Conservation (phyloP, 2,113 vertebrate genomes). For the Guaruba guarouba region DNA sequence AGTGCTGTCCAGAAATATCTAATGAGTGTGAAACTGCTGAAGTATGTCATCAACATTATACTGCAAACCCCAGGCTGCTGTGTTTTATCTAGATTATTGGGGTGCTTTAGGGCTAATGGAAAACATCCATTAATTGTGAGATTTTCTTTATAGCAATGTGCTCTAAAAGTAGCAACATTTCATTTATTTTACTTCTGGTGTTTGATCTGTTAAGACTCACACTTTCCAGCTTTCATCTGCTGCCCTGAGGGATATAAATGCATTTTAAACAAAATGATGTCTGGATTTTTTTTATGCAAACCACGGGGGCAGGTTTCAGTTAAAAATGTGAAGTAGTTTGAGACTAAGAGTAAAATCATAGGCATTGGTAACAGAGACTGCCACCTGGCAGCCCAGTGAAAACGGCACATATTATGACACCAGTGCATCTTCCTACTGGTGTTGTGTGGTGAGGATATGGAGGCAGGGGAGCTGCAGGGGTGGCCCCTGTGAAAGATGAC, state of each 20-base stretch:
- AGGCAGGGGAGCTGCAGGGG: not conserved
- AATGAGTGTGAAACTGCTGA: not conserved
- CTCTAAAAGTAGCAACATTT: not conserved
- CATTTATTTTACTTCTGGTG: conserved; percentile 10
- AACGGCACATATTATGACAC: not conserved
- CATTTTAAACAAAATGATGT: not conserved
- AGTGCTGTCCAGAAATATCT: not conserved
- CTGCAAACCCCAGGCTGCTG: not conserved
- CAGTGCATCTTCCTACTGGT: no score
- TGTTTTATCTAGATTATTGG: not conserved
- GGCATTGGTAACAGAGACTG: not conserved
- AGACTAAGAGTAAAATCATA: not conserved
- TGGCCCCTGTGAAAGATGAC: not conserved
- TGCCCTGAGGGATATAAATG: not conserved
- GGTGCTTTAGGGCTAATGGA: not conserved
- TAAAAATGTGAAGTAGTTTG: not conserved
- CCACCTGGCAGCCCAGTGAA: not conserved
- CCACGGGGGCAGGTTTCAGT: not conserved
- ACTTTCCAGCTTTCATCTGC: not conserved
- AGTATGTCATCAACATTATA: not conserved
- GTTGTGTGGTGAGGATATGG: not conserved
- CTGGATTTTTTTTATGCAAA: not conserved
- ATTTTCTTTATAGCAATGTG: not conserved
- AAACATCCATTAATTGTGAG: conserved; percentile 4
- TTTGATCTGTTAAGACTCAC: conserved; percentile 6